Percentiles rank a stretch among this genome's conserved stretches.
Conservation (phyloP, 1,140 invertebrate genomes). For the Mizuhopecten yessoensis region DNA sequence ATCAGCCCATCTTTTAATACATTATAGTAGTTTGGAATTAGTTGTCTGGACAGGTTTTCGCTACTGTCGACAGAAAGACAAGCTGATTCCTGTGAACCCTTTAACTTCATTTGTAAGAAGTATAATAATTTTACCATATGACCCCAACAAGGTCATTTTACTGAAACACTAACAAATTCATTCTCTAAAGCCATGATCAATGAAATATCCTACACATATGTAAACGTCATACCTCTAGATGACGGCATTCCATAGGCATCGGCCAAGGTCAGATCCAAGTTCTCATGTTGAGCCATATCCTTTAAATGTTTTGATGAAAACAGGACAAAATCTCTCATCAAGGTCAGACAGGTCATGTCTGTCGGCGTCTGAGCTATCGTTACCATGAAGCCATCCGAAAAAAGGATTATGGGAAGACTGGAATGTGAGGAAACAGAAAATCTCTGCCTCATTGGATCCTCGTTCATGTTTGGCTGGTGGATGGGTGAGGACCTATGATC, state of each 20-base stretch:
- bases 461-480: not conserved
- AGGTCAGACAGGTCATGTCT: constrained; percentile 71
- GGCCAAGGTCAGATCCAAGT: constrained; percentile 72
- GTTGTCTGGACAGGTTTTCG: too few relatives aligned
- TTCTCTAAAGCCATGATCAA: not conserved
- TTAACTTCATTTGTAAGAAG: too few relatives aligned
- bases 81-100: too few relatives aligned
- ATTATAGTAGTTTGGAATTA: too few relatives aligned
- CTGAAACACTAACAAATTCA: too few relatives aligned
- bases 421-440: constrained; percentile 82
- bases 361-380: constrained; percentile 75
- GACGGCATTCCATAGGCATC: constrained; percentile 73
- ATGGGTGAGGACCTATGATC: not conserved
- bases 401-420: constrained; percentile 80
- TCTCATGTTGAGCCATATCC: constrained; percentile 64
- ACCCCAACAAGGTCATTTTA: too few relatives aligned
- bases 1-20: too few relatives aligned
- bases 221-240: constrained; percentile 53
- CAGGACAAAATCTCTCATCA: constrained; percentile 77
- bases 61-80: too few relatives aligned
- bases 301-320: constrained; percentile 76
- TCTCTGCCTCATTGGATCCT: constrained; percentile 72
- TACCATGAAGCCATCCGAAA: constrained; percentile 82
- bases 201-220: not conserved
- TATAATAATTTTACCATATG: too few relatives aligned